Base-by-base conservation (phyloP, 2,797 vertebrate species). In the Xiphorhynchus erythropygius region DNA sequence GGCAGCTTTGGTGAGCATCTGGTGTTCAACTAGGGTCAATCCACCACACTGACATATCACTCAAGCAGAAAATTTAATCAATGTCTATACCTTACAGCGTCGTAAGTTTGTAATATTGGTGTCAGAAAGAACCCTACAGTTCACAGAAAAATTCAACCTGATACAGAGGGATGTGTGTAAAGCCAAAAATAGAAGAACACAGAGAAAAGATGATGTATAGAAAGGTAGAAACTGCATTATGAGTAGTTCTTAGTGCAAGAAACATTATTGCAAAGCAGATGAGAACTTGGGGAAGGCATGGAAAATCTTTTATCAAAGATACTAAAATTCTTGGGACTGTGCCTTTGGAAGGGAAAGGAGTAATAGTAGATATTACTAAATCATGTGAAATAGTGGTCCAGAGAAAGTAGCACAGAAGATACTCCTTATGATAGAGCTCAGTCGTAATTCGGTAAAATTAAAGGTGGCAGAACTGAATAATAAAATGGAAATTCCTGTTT, bases 251-350 rank as follows among this genome's bases (percentile, higher is more conserved):
- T 78, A 39, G 37, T 33, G 28, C 23, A 42, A 67, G 32, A 76
- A 92, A 89, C 12, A 5, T 76, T 52, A 33, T 13, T 75, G 44
- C 46, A 60, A 71, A 91, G 41, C 9, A 68, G 49, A 24, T 68
- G 56, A 67, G 23, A 68, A 80, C 65, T 46, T 3, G 1, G 13
- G 15, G 30, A 77, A 82, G n/a, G 22, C n/a, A 65, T 0, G 0
- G 57, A 81, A 76, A 14, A 76, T 86, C 17, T 52, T 33, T 5
- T 32, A 37, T 37, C 27, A 37, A 76, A 71, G 30, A 33, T 53
- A 67, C 25, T 94, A 39, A 84, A 70, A 56, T 67, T 82, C 59
- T 79, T 74, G 46, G 21, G 41, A 75, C 14, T 0, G 0, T 50
- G 50, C 27, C 56, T 8, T 89, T 47, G 27, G 78, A 64, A 59